Conservation (phyloP, 1,140 invertebrate species). For the Trichonephila inaurata region DNA sequence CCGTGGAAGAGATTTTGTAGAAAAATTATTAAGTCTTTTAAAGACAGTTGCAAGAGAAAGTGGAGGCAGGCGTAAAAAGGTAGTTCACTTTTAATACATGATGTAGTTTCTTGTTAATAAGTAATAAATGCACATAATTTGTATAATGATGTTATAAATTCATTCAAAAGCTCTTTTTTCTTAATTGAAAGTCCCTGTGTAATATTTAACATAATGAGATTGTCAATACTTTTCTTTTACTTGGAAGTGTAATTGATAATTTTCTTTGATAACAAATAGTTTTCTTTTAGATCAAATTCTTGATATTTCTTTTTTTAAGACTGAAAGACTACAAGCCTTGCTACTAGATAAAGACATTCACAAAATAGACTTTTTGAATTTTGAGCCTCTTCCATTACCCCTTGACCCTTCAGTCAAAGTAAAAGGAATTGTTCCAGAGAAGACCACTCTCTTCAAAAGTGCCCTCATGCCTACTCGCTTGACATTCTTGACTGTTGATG, state of each 20-base stretch:
- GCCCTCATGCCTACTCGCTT: conserved; percentile 98
- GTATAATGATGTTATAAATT: too few species aligned
- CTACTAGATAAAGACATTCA: conserved; percentile 90
- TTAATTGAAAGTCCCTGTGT: too few species aligned
- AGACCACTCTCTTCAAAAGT: conserved; percentile 96
- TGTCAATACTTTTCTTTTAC: neutral
- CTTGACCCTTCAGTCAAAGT: conserved; percentile 95
- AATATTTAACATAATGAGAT: too few species aligned
- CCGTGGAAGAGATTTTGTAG: conserved; percentile 94
- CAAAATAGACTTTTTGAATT: conserved; percentile 94
- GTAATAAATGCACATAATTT: too few species aligned
- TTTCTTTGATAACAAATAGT: neutral
- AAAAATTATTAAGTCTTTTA: conserved; percentile 93
- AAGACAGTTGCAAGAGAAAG: conserved; percentile 94
- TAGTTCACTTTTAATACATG: conserved; percentile 71
- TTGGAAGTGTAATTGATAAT: too few species aligned
- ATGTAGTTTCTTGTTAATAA: too few species aligned
- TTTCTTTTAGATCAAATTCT: neutral
- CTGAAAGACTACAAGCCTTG: conserved; percentile 91
- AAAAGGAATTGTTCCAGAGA: conserved; percentile 91
- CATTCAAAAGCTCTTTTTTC: too few species aligned
- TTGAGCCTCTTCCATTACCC: conserved; percentile 92
- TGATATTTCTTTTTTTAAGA: conserved; percentile 79
- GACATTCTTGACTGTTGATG: conserved; percentile 91
- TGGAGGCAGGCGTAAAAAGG: conserved; percentile 95